Base-by-base conservation (phyloP, 1,140 invertebrate species). In the Papilio dardanus region DNA sequence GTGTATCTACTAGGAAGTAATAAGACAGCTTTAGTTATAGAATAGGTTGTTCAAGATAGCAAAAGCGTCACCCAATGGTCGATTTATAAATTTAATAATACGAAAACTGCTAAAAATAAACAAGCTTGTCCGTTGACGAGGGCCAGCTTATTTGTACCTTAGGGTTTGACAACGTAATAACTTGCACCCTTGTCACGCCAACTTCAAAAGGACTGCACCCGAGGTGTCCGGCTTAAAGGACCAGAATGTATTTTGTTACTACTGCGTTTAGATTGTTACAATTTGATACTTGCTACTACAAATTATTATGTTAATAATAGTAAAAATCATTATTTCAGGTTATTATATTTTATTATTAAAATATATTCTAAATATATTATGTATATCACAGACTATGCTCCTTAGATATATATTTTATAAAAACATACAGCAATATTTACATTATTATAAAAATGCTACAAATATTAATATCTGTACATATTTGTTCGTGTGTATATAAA, bases 141-240 rank as follows among this genome's bases (percentile, higher is more conserved):
- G 54, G 24, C 54, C 54, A 14, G 24, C 4, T 3, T 16, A 62
- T 62, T 62, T 62, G 54, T 62, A 24, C 54, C 10, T 62, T 28
- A 28, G 24, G 54, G 54, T 62, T 62, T 62, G 54, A 62, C 54
- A 62, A 62, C 12, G 24, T 62, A 62, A 62, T 62, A 62, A 62
- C 24, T 62, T 62, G 54, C 21, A 62, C 54, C 54, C 54, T 62
- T 62, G 54, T 62, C 54, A 62, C 54, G 24, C 54, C 12, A 28
- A 62, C 54, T 62, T 62, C 54, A 28, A 62, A 62, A 62, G 24
- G 12, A 62, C 54, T 62, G 24, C 54, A 62, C 54, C 21, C 54
- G 12, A 30, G 24, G 24, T 62, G 54, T 62, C 54, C 19, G 54
- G 54, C 54, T 62, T 62, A 62, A 62, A 62, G 24, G 54, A 62